Base-by-base conservation (phyloP, 1,140 invertebrate species). In the Drosophila kanapiae region DNA sequence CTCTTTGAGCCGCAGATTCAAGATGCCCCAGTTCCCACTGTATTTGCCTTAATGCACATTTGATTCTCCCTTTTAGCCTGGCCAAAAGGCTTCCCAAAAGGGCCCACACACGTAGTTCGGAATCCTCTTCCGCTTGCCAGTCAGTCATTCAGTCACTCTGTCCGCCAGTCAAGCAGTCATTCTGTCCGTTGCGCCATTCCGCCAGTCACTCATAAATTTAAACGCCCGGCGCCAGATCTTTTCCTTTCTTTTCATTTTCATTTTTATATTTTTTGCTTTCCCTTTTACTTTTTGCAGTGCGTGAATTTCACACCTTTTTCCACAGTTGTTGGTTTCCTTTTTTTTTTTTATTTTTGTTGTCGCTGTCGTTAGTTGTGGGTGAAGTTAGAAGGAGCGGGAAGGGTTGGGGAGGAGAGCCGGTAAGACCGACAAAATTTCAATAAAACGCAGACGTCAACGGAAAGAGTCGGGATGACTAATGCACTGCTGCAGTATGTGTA, bases 121-220 rank as follows among this genome's bases (percentile, higher is more conserved):
- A 40, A 53, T 56, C 64, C 65, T 49, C 59, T 56, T 60, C 47
- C 69, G 45, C 43, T 58, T 13, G 67, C 16, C 54, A 47, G 51
- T 35, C 62, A 67, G 13, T 51, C 72, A 37, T 33, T 65, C 60
- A 65, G 51, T 60, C 74, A 49, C 8, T 75, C 29, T 43, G 42
- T 69, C 23, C 53, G 45, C 37, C 62, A 47, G 58, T 68, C 57
- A 49, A 48, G 33, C 38, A 58, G 80, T 79, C 80, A 47, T 56
- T 70, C 61, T 43, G 74, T 63, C 80, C 37, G 51, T 80, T 47
- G 42, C 33, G 51, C 48, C 75, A 68, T 51, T 71, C 47, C 54
- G 65, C 42, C 75, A 82, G 54, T 74, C 80, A 83, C 60, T 88
- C 84, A 83, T 88, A 88, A 87, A 88, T 83, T 71, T 68, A 45